Evolutionary conservation across 2,888 invertebrate species (phyloP), one percentile per base, ranked within the genome.

Genomic region (Drosophila setosimentum): DNA sequence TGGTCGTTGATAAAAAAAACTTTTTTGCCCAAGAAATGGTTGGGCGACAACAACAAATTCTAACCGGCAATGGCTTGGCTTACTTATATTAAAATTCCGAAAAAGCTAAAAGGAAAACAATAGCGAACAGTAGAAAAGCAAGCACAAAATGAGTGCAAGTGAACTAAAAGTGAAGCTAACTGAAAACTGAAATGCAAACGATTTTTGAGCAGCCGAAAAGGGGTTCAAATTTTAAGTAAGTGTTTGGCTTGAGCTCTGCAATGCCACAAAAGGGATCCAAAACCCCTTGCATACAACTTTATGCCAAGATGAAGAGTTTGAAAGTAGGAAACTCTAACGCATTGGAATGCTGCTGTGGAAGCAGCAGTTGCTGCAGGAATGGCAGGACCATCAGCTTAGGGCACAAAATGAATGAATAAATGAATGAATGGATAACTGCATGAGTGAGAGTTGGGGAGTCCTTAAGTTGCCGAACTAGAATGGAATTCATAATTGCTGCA

Each of bases 1-100:
- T 83, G 83, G 90, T 89, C 89, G 84, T 81, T 87, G 90, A 89
- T 87, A 89, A 81, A 80, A 83, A 87, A 76, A 76, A 89, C 81
- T 83, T 68, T 42, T 21, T 18, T 57, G 55, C 60, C 63, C 62
- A 27, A 64, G 54, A 48, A 54, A 65, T 49, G 53, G 53, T 30
- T 33, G 13, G 45, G 51, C 29, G 50, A 30, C 48, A 61, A 73
- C 66, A 68, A 62, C 80, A 71, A 67, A 73, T 79, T 79, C 76
- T 68, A 69, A 62, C 63, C 57, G 68, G 73, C 59, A 78, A 73
- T 73, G 82, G 82, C 79, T 83, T 83, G 86, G 83, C 83, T 84
- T 78, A 88, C 86, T 84, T 78, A 88, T 88, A 84, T 84, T 88
- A 83, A 84, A 84, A 84, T 88, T 83, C 72, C 62, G 69, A 63